Evolutionary conservation across 1,140 invertebrate genomes (phyloP), one percentile per base, ranked within the genome.

Genomic region (Brachionus calyciflorus): DNA sequence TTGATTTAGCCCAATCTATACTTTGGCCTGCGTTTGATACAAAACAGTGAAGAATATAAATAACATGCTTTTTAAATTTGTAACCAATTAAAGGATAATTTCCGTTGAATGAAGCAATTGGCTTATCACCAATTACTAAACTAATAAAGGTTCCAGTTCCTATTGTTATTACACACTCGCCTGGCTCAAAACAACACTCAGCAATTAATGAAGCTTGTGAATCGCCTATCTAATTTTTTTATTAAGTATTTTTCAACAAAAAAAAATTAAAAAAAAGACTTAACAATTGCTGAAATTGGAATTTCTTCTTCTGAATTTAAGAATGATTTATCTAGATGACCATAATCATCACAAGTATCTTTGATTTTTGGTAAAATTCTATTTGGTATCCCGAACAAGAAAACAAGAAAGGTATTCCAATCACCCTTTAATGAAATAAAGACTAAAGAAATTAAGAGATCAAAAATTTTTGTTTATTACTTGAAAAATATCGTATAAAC

Each of bases 1-100:
- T 65, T 65, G 60, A 65, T 24, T 44, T 41, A 21, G 60, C 60
- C 60, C 60, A 65, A 26, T 65, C 60, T 2, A 65, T 21, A 65
- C 19, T 65, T 26, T 41, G 33, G 12, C 60, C 60, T 44, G 60
- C 60, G 2, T 24, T 44, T 21, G 60, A 44, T 3, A 65, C 60
- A 65, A 65, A 65, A 14, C 60, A 65, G 19, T 65, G 60, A 2
- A 65, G 40, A 1, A 65, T 41, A 28, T 65, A 65, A 19, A 65
- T 44, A 1, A 10, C 21, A 12, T 65, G 19, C 9, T 65, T 37
- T 46, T 65, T 65, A 19, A 26, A 44, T 28, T 28, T 65, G 24
- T 44, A 65, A 14, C 21, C 60, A 10, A 26, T 37, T 12, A 65
- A 41, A 21, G 60, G 60, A 65, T 21, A 65, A 44, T 44, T 44